Percentiles rank a stretch among this genome's conserved stretches.
Evolutionary conservation across 2,797 vertebrate genomes (phyloP).

Genomic region (Coregonus sp.): DNA sequence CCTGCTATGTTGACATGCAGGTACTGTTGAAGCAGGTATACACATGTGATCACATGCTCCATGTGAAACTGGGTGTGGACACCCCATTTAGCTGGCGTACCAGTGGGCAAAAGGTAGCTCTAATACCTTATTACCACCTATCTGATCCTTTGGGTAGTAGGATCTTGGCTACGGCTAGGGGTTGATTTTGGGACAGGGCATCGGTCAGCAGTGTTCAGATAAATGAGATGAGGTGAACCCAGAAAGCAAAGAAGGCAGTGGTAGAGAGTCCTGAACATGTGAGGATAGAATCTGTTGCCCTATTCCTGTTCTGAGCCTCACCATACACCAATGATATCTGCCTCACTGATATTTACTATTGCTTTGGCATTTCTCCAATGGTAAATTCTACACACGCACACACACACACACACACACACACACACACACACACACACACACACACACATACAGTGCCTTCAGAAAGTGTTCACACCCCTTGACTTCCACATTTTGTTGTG

Average conservation of each 20-base stretch:
- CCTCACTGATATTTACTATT: neutral
- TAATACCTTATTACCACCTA: neutral
- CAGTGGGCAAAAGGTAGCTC: neutral
- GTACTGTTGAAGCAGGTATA: neutral
- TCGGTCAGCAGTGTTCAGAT: neutral
- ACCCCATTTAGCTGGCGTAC: neutral
- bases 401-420: constrained; percentile 5
- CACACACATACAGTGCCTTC: neutral
- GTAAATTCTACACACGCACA: neutral
- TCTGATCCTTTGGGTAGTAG: neutral
- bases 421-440: constrained; percentile 18
- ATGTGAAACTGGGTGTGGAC: neutral
- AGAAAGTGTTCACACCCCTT: too few relatives aligned
- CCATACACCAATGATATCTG: neutral
- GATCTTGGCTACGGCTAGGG: neutral
- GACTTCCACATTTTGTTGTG: too few relatives aligned
- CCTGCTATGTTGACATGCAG: neutral
- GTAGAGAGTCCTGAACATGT: neutral
- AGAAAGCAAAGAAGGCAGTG: neutral
- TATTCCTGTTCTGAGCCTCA: neutral
- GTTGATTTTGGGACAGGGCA: neutral
- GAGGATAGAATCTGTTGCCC: neutral
- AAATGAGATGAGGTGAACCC: neutral
- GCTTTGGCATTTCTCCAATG: constrained; percentile 11
- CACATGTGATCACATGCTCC: neutral